Base-by-base conservation (phyloP, 2,888 invertebrate genomes). In the Amphiduros pacificus region DNA sequence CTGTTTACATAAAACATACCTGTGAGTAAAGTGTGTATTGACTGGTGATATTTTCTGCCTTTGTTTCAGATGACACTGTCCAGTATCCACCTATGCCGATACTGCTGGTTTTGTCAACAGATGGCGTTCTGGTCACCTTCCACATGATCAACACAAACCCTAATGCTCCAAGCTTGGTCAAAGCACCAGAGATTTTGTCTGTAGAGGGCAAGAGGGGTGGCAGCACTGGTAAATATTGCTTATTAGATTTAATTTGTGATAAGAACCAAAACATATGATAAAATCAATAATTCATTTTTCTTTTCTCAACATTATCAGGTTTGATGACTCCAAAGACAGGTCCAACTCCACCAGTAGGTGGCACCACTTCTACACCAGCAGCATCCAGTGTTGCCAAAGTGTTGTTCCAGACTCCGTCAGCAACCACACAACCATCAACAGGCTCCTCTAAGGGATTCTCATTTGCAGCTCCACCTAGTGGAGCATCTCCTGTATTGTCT, bases 81-180 rank as follows among this genome's bases (percentile, higher is more conserved):
- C 82, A 83, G 0, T 81, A 92, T 29, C 88, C 89, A 0, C 88
- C 90, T 3, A 91, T 91, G 86, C 94, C 94, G 0, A 84, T 91
- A 63, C 82, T 94, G 2, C 87, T 91, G 60, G 85, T 93, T 9
- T 82, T 94, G 11, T 89, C 91, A 0, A 89, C 92, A 61, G 88
- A 89, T 48, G 93, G 94, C 0, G 84, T 90, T 17, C 85, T 95
- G 27, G 88, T 90, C 0, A 86, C 90, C 6, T 94, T 90, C 82
- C 88, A 91, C 76, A 86, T 92, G 55, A 36, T 65, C 32, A 55
- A 64, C 56, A 32, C 24, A 4, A n/a, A 36, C 11, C 61, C 60
- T 2, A 44, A 36, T 27, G 29, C 44, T 11, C 51, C 56, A 2
- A 22, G 14, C 11, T 32, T 58, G 2, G 24, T 40, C 2, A 31